phyloP scores from a whole-genome alignment of 2,113 vertebrate species.

The Muntiacus reevesi region DNA sequence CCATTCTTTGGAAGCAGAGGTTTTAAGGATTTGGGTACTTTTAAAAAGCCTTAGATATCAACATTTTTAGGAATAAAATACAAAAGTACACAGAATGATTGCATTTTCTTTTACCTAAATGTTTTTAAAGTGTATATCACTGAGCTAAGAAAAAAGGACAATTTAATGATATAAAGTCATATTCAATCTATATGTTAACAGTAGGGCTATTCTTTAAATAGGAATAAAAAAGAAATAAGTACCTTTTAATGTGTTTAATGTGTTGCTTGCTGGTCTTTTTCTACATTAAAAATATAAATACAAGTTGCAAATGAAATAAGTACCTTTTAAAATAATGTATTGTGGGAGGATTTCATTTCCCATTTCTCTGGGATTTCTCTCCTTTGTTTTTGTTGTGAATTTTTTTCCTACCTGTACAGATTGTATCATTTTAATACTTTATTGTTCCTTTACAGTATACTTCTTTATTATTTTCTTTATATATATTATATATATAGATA shows the following conservation, averaged over 20 bases:
- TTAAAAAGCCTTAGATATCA: neutral
- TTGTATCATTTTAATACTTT: neutral
- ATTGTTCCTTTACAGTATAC: neutral
- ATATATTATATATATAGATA: neutral
- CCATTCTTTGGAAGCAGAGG: neutral
- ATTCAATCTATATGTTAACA: constrained; percentile 63
- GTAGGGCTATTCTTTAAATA: constrained; percentile 65
- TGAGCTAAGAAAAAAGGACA: constrained; percentile 38
- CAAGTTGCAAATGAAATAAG: constrained; percentile 63
- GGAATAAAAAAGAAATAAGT: constrained; percentile 71
- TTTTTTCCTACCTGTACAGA: neutral
- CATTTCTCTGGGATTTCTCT: constrained; percentile 22
- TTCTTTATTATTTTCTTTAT: constrained; percentile 15
- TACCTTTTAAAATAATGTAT: constrained; percentile 58
- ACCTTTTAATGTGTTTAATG: constrained; percentile 69
- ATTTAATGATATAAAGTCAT: constrained; percentile 53
- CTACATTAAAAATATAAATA: constrained; percentile 59
- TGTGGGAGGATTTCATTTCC: constrained; percentile 48
- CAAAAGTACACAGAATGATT: constrained; percentile 16
- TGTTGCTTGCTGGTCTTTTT: constrained; percentile 63
- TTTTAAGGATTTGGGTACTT: neutral
- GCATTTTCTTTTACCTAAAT: neutral
- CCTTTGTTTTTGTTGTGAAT: constrained; percentile 12
- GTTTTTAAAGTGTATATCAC: neutral
- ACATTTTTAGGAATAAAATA: constrained; percentile 3